A percentile compares a stretch with the other conserved stretches of the same genome.
phyloP scores from a whole-genome alignment of 2,888 invertebrate genomes.

The Didymodactylos carnosus region DNA sequence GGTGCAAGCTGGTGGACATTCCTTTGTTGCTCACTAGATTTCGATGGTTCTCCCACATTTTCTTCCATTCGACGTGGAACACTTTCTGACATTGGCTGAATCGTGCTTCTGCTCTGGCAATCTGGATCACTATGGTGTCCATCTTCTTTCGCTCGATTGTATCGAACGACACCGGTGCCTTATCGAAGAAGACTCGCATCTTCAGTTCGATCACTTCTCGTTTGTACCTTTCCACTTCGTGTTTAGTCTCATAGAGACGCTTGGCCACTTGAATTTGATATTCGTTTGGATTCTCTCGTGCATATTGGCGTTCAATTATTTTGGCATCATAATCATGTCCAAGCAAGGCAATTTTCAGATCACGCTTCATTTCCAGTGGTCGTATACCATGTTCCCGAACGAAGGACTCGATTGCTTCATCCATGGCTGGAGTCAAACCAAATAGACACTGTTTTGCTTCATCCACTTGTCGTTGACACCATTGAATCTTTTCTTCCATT shows the following conservation, averaged over 20 bases:
- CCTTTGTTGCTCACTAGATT: background rate
- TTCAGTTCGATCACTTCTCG: background rate
- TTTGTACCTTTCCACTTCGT: background rate
- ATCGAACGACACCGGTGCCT: background rate
- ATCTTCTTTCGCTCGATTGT: background rate
- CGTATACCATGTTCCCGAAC: background rate
- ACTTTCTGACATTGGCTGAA: background rate
- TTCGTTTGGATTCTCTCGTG: background rate
- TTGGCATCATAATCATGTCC: background rate
- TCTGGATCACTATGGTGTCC: background rate
- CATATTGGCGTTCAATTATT: background rate
- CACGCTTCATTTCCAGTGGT: background rate
- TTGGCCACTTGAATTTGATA: background rate
- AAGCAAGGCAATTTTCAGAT: background rate
- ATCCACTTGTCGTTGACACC: background rate
- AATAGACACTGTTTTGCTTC: background rate
- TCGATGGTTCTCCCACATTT: background rate
- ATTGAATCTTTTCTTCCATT: background rate
- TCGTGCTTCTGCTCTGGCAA: background rate
- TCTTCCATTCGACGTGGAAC: background rate
- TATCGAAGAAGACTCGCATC: background rate
- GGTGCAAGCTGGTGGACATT: background rate
- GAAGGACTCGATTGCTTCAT: background rate
- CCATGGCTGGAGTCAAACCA: background rate
- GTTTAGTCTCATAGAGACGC: background rate